These are phyloP conservation scores for Willisornis vidua DNA, from an alignment of 2,113 vertebrate species.

Conservation along the genomic window DNA sequence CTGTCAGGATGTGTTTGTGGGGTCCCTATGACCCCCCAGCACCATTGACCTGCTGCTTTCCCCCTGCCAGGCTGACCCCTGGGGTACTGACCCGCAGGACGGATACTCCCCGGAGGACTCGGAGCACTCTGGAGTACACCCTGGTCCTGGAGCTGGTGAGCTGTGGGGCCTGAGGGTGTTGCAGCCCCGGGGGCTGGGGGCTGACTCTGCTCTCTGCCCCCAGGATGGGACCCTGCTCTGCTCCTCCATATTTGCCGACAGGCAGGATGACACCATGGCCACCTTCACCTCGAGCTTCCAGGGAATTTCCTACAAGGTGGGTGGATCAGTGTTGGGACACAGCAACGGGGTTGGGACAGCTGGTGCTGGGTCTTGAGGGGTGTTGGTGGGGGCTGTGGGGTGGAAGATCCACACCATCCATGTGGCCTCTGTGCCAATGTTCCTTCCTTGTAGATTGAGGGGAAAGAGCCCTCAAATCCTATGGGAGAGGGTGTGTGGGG, in stretches of 20 bases:
- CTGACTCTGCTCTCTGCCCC: not conserved
- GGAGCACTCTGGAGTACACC: conserved; percentile 70
- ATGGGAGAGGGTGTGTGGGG: accelerated
- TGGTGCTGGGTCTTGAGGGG: not conserved
- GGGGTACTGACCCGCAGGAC: conserved; percentile 17
- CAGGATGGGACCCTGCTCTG: conserved; percentile 83
- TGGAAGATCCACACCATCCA: accelerated
- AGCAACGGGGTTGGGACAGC: accelerated
- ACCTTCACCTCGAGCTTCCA: not conserved
- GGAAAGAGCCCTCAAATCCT: not conserved
- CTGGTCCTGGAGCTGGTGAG: conserved; percentile 82
- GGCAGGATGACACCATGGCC: conserved; percentile 73
- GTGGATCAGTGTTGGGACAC: not conserved
- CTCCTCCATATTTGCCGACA: conserved; percentile 72
- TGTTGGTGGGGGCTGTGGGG: not conserved
- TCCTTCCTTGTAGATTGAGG: accelerated
- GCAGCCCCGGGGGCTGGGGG: not conserved
- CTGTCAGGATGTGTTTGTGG: conserved; percentile 14
- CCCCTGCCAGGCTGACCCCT: conserved; percentile 70
- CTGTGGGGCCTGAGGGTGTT: accelerated
- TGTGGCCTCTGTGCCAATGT: accelerated
- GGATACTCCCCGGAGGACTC: conserved; percentile 72
- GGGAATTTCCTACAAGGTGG: not conserved
- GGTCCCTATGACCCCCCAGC: not conserved
- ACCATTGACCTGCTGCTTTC: accelerated